Conservation (phyloP, 2,797 vertebrate species). For the Uromys caudimaculatus region DNA sequence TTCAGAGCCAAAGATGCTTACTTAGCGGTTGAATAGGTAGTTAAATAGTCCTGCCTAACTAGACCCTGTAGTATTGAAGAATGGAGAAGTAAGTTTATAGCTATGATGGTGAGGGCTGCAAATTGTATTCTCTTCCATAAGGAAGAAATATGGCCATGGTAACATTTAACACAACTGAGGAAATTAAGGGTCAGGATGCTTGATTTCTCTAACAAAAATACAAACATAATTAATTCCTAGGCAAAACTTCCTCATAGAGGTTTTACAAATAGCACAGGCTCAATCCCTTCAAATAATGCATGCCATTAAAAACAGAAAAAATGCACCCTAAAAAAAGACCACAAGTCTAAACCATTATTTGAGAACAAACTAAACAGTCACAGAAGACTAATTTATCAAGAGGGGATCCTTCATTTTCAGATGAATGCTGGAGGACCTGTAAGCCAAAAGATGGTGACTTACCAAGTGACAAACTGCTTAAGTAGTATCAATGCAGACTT, state of each 20-base stretch:
- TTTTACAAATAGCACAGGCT: neutral
- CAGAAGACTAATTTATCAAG: neutral
- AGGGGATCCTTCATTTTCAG: neutral
- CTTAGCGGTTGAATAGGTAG: too few relatives aligned
- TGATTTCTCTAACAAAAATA: constrained; percentile 14
- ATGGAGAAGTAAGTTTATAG: neutral
- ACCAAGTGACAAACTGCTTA: constrained; percentile 29
- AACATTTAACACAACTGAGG: neutral
- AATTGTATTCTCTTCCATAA: neutral
- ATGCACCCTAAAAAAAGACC: neutral
- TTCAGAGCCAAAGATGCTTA: neutral
- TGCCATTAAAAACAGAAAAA: too few relatives aligned
- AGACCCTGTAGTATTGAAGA: neutral
- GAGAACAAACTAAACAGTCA: constrained; percentile 37
- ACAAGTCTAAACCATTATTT: neutral
- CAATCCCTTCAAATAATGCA: neutral
- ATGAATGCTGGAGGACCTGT: neutral
- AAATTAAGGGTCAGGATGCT: neutral
- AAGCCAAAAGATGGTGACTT: constrained; percentile 5
- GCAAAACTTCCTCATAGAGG: constrained; percentile 9
- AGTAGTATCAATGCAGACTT: neutral
- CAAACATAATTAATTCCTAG: constrained; percentile 36
- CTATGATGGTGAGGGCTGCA: neutral
- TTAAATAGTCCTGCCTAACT: neutral
- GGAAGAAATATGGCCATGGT: constrained; percentile 22